Base-by-base conservation (phyloP, 2,888 invertebrate genomes). In the Lasius fuliginosus region DNA sequence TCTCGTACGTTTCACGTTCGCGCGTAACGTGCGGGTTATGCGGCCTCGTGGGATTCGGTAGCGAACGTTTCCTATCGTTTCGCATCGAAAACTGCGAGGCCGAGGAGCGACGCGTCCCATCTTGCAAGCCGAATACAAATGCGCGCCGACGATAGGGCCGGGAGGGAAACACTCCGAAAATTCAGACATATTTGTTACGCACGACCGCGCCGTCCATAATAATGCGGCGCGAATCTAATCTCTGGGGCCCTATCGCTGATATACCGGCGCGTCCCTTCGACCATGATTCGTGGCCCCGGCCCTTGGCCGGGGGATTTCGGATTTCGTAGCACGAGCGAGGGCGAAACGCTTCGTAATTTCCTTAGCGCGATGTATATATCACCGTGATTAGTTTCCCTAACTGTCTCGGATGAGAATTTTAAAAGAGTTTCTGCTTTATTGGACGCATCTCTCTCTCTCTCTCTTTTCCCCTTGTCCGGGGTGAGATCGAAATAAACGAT, bases 51-150 rank as follows among this genome's bases (percentile, higher is more conserved):
- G 88, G 89, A 89, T 85, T 87, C 84, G 84, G 85, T 85, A 82
- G 82, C 81, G 84, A 87, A 84, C 86, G 86, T 89, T 90, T 87
- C 85, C 86, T 87, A 69, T 84, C 90, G 89, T 89, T 91, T 91
- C 88, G 89, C 90, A 87, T 86, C 83, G 88, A 46, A 84, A 89
- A 79, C 85, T 71, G 60, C 65, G 67, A 49, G 49, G 49, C 58
- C 77, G 75, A 69, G 73, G 18, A 73, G 83, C 64, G 84, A 27
- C 65, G 76, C 64, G 64, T 58, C 56, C 81, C 83, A 87, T 88
- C 87, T 86, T 88, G 84, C 85, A 46, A 9, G 0, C 74, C 87
- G 91, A 90, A 90, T 90, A 91, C 90, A 88, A 90, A 90, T 91
- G 87, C 71, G 60, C 71, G 58, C 30, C 79, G 83, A 82, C 81